These are phyloP conservation scores for Trichogramma dendrolimi DNA, from an alignment of 2,888 invertebrate genomes.

Conservation along the genomic window DNA sequence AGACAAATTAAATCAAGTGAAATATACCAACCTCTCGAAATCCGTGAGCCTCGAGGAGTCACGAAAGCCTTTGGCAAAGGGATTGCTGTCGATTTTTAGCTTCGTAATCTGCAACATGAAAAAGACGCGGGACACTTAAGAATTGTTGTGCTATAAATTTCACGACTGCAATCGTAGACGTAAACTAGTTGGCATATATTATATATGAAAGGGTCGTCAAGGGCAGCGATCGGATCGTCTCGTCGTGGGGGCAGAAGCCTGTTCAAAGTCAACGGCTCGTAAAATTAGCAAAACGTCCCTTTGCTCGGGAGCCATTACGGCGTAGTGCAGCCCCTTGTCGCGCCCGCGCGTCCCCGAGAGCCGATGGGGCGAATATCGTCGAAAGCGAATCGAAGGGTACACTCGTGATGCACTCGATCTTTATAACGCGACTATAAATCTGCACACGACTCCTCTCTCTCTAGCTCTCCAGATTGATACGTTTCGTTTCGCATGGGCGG, in stretches of 20 bases:
- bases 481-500: no score
- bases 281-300: conserved; percentile 42
- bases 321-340: not conserved
- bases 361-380: no score
- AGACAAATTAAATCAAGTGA: conserved; percentile 1
- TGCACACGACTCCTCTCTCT: no score
- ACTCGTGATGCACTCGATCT: no score
- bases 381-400: no score
- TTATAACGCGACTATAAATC: no score
- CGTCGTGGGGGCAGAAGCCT: conserved; percentile 25
- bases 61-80: conserved; percentile 79
- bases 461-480: no score
- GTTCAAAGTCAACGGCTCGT: conserved; percentile 51
- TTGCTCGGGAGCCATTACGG: not conserved
- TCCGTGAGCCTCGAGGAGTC: conserved; percentile 76
- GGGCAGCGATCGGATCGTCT: not conserved
- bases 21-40: conserved; percentile 63
- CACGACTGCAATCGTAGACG: conserved; percentile 7
- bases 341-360: not conserved
- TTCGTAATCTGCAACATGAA: conserved; percentile 67
- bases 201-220: not conserved
- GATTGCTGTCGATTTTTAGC: conserved; percentile 80
- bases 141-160: conserved; percentile 9
- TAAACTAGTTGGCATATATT: no score
- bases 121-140: not conserved